These are phyloP conservation scores for Macroramphosus scolopax DNA, from an alignment of 2,797 vertebrate species.

Conservation along the genomic window DNA sequence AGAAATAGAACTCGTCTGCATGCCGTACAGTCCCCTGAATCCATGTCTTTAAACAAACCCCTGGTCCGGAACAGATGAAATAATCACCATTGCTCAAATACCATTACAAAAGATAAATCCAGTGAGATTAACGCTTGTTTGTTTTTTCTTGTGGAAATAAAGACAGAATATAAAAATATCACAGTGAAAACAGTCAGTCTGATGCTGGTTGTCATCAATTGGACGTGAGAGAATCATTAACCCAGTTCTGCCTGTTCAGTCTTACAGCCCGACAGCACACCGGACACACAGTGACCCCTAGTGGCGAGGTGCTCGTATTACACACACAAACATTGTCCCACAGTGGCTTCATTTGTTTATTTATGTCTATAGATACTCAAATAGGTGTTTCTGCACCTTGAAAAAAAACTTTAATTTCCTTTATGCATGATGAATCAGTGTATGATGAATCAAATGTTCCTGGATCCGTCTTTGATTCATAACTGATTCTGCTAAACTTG, in stretches of 20 bases:
- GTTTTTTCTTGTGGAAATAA: background rate
- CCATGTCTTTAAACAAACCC: too few species aligned
- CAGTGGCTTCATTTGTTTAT: too few species aligned
- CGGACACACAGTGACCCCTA: constrained; percentile 58
- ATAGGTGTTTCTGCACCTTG: too few species aligned
- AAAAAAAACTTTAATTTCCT: too few species aligned
- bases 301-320: constrained; percentile 27
- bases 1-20: too few species aligned
- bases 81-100: constrained; percentile 15
- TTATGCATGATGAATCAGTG: too few species aligned
- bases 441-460: too few species aligned
- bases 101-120: background rate
- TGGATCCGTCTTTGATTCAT: too few species aligned
- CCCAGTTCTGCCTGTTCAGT: constrained; percentile 46
- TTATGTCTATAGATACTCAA: too few species aligned
- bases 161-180: constrained; percentile 12
- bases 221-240: constrained; percentile 47
- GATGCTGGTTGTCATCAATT: constrained; percentile 35
- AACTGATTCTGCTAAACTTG: too few species aligned
- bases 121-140: constrained; percentile 5
- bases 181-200: constrained; percentile 5
- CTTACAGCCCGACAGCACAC: constrained; percentile 4
- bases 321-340: constrained; percentile 23
- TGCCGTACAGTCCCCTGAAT: too few species aligned
- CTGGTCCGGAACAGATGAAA: constrained; percentile 9